phyloP scores from a whole-genome alignment of 2,797 vertebrate genomes.

The Jordanella pulchra region DNA sequence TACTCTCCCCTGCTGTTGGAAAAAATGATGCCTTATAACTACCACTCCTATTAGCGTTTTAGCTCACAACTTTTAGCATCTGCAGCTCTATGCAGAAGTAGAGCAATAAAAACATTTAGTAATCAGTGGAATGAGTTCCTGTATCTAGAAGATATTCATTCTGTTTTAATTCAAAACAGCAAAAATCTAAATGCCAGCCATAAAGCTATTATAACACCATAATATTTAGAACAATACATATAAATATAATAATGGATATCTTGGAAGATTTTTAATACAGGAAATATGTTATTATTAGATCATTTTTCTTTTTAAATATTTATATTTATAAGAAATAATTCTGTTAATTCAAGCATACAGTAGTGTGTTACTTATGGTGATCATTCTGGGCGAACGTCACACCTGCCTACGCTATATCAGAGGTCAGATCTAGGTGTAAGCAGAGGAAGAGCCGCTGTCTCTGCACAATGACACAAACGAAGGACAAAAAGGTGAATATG shows the following conservation, averaged over 20 bases:
- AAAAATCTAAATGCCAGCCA: not conserved
- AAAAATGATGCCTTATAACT: too few species aligned
- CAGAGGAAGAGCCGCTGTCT: conserved; percentile 56
- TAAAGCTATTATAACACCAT: too few species aligned
- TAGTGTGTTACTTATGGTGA: not conserved
- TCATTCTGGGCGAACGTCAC: not conserved
- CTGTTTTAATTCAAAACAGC: not conserved
- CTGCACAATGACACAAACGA: conserved; percentile 64
- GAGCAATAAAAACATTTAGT: not conserved
- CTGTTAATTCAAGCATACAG: too few species aligned
- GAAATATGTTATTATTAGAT: not conserved
- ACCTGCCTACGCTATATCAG: conserved; percentile 63
- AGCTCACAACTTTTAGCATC: not conserved
- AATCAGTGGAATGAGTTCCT: not conserved
- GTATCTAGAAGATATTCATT: not conserved
- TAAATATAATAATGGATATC: not conserved
- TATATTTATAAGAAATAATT: too few species aligned
- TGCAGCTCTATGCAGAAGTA: not conserved
- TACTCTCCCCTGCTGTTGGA: not conserved
- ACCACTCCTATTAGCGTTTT: not conserved
- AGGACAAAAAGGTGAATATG: conserved; percentile 75
- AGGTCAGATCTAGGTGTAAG: conserved; percentile 78
- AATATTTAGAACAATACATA: too few species aligned
- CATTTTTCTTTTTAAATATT: not conserved
- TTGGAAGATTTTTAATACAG: not conserved